Evolutionary conservation across 1,140 invertebrate species (phyloP), one percentile per base, ranked within the genome.

Genomic region (Musca domestica): DNA sequence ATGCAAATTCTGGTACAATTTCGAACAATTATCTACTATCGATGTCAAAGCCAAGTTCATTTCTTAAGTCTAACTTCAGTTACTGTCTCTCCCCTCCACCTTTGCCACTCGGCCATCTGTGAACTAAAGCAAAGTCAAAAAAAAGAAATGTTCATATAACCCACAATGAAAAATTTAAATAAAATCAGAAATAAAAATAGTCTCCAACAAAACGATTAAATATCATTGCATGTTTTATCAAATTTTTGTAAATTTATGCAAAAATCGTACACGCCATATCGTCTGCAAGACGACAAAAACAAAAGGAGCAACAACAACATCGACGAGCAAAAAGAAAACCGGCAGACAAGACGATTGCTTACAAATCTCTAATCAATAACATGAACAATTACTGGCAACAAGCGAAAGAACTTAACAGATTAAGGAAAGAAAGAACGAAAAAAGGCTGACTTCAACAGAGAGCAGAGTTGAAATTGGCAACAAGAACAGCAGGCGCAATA

Each of bases 211-310:
- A 30, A 41, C 34, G n/a, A 34, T 61, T 17, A 19, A 61, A 61
- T 41, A 61, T 61, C 56, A 41, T 41, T 12, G 56, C 56, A 34
- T 61, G 56, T 61, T 61, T 61, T 61, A 61, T 61, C 17, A 61
- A 61, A 61, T 41, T 61, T 61, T 61, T 61, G 56, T 61, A 61
- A 61, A 61, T 61, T 61, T 61, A 61, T 61, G 56, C 56, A 61
- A 34, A 61, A 61, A 61, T 61, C 20, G n/a, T 61, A 34, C 56
- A 61, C 34, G 34, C 34, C 34, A 61, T 17, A 61, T 14, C 17
- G 34, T 20, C 56, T 34, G 27, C 25, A 51, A 19, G 20, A 19
- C 48, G 20, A 51, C 17, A 20, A 4, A n/a, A 51, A 5, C 47
- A 48, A 51, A 1, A 46, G 12, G 4, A 19, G 48, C 48, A 19